A percentile compares a stretch with the other conserved stretches of the same genome.
These are phyloP conservation scores for Drosophila pegasa DNA, from an alignment of 2,888 invertebrate species.

Conservation along the genomic window DNA sequence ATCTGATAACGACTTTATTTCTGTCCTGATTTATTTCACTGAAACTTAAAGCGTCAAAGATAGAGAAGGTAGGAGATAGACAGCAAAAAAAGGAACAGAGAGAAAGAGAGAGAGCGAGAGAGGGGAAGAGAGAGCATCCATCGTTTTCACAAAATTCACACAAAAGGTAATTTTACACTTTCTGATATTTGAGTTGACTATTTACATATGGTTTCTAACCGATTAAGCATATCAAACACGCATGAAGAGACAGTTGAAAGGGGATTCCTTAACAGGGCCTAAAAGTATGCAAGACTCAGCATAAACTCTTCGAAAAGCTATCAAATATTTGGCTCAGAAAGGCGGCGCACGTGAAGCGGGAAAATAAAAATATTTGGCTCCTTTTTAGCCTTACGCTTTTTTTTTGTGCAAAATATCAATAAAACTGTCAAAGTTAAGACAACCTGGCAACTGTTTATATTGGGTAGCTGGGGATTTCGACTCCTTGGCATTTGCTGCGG, in stretches of 20 bases:
- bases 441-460: conserved; percentile 33
- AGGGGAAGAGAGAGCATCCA: background rate
- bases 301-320: conserved; percentile 40
- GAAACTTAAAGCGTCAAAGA: no score
- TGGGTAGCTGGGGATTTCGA: conserved; percentile 18
- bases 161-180: conserved; percentile 28
- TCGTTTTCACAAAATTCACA: conserved; percentile 13
- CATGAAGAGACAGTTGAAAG: conserved; percentile 7
- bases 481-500: conserved; percentile 33
- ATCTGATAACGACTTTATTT: background rate
- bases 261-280: conserved; percentile 2
- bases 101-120: background rate
- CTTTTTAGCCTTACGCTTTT: conserved; percentile 21
- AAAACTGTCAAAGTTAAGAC: conserved; percentile 63
- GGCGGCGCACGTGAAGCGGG: no score
- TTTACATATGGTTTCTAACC: conserved; percentile 62
- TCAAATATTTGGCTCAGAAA: conserved; percentile 58
- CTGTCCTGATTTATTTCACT: no score
- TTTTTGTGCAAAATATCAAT: conserved; percentile 53
- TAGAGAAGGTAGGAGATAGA: no score
- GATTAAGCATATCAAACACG: conserved; percentile 64
- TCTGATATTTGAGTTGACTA: conserved; percentile 25
- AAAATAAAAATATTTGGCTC: conserved; percentile 54
- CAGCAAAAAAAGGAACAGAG: no score
- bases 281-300: conserved; percentile 35